These are phyloP conservation scores for Lepilemur ruficaudatus DNA, from an alignment of 2,797 vertebrate species.

Conservation along the genomic window DNA sequence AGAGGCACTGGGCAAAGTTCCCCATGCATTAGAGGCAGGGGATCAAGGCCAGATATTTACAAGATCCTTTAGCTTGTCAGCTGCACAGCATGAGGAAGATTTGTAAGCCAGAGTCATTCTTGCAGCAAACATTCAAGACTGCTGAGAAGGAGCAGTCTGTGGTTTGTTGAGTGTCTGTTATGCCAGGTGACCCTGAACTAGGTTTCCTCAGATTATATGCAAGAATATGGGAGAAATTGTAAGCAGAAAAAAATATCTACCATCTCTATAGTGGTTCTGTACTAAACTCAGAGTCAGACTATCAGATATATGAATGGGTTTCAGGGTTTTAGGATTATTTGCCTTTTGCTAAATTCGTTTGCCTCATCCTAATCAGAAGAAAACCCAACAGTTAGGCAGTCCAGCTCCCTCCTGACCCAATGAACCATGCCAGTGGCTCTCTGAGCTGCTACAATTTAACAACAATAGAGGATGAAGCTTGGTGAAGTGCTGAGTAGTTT, in stretches of 20 bases:
- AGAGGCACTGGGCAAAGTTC: neutral
- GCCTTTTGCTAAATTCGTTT: neutral
- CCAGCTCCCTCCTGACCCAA: neutral
- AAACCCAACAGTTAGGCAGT: neutral
- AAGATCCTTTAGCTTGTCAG: constrained; percentile 29
- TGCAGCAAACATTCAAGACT: constrained; percentile 5
- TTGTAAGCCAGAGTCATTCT: constrained; percentile 41
- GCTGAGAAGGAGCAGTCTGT: neutral
- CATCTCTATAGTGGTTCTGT: neutral
- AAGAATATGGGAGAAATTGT: neutral
- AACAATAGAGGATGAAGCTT: neutral
- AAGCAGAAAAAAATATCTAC: neutral
- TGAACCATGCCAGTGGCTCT: neutral
- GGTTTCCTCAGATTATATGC: neutral
- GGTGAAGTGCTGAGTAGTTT: neutral
- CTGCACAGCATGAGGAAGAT: constrained; percentile 18
- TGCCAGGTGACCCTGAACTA: neutral
- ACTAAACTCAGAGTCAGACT: neutral
- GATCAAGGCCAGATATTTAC: constrained; percentile 7
- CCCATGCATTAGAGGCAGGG: neutral
- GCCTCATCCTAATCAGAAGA: neutral
- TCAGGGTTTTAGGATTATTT: neutral
- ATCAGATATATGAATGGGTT: neutral
- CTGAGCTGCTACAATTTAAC: neutral
- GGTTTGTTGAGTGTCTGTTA: constrained; percentile 1